phyloP scores from a whole-genome alignment of 2,888 invertebrate species.

The Resseliella maxima region DNA sequence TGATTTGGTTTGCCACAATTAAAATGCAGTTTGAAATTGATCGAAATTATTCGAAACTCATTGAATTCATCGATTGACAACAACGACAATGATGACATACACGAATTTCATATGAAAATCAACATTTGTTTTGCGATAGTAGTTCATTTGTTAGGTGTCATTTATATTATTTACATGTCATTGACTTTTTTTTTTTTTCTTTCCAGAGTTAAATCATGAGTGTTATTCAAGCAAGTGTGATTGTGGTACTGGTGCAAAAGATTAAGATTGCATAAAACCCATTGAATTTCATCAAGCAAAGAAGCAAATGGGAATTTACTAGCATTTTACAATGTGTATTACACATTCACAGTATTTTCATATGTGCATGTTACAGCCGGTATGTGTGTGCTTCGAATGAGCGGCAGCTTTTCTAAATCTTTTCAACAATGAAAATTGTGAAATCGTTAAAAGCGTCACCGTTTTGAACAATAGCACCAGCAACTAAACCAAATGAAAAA shows the following conservation, averaged over 20 bases:
- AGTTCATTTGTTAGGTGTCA: not conserved
- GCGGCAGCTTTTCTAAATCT: too few relatives aligned
- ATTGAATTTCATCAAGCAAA: not conserved
- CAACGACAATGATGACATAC: not conserved
- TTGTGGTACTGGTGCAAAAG: not conserved
- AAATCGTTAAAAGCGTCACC: not conserved
- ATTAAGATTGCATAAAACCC: not conserved
- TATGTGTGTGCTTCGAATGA: too few relatives aligned
- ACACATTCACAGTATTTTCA: too few relatives aligned
- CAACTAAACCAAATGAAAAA: not conserved
- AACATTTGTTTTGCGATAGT: not conserved
- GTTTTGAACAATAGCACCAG: not conserved
- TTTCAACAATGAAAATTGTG: too few relatives aligned
- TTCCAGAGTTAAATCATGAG: not conserved
- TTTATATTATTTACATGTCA: constrained; percentile 48
- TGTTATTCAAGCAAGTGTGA: not conserved
- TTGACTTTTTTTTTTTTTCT: constrained; percentile 18
- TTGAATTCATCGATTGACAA: not conserved
- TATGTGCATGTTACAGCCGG: too few relatives aligned
- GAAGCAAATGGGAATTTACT: too few relatives aligned
- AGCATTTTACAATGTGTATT: too few relatives aligned
- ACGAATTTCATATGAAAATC: not conserved
- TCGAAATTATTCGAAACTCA: not conserved
- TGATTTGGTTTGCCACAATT: not conserved
- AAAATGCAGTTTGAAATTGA: not conserved